Conservation (phyloP, 2,113 vertebrate genomes). For the Proterorhinus semilunaris region DNA sequence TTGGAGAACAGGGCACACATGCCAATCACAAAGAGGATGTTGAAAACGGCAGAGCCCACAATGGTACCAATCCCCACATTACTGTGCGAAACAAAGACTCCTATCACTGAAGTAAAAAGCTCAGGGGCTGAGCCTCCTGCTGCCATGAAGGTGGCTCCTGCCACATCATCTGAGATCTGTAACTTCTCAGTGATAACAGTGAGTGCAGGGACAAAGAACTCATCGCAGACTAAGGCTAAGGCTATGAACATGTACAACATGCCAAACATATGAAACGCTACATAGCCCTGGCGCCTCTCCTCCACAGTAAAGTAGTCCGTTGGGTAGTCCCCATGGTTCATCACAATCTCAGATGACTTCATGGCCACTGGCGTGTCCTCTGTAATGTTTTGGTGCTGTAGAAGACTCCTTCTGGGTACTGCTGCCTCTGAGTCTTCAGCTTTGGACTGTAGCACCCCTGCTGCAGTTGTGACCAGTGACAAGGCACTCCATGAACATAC, state of each 20-base stretch:
- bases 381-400: slow-evolving; percentile 77
- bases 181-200: slow-evolving; percentile 96
- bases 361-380: slow-evolving; percentile 66
- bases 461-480: slow-evolving; percentile 74
- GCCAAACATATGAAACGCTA: slow-evolving; percentile 87
- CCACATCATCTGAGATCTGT: slow-evolving; percentile 94
- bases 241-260: slow-evolving; percentile 99
- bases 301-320: slow-evolving; percentile 87
- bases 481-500: slow-evolving; percentile 92
- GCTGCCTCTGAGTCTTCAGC: slow-evolving; percentile 43
- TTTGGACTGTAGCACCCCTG: slow-evolving; percentile 37
- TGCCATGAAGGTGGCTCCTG: slow-evolving; percentile 98
- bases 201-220: slow-evolving; percentile 96
- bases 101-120: slow-evolving; percentile 97
- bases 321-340: slow-evolving; percentile 89
- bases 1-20: slow-evolving; percentile 98
- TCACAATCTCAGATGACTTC: slow-evolving; percentile 49
- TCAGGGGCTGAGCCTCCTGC: slow-evolving; percentile 96
- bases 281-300: slow-evolving; percentile 86
- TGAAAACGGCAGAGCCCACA: slow-evolving; percentile 96
- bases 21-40: slow-evolving; percentile 97
- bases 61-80: slow-evolving; percentile 98
- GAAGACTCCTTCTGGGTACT: slow-evolving; percentile 85
- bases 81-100: slow-evolving; percentile 95
- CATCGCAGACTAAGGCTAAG: slow-evolving; percentile 96